Conservation (phyloP, 2,113 vertebrate genomes). For the Hemibagrus wyckioides region DNA sequence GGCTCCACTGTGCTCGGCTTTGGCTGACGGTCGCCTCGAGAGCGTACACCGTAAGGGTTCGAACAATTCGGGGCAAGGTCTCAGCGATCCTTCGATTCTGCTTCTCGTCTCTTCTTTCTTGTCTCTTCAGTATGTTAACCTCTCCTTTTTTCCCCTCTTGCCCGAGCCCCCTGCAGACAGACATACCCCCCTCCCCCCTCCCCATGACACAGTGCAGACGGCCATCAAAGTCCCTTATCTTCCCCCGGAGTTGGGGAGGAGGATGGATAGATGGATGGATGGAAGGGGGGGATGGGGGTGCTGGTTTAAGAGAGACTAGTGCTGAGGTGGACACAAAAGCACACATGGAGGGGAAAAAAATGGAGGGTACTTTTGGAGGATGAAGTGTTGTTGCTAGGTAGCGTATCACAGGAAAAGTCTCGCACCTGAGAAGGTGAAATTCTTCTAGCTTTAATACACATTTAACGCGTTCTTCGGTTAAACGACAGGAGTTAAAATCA, state of each 20-base stretch:
- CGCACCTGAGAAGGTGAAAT: not conserved
- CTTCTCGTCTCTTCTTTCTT: not conserved
- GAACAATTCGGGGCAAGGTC: not conserved
- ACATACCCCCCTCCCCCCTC: slow-evolving; percentile 51
- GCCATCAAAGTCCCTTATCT: slow-evolving; percentile 66
- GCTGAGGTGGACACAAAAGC: slow-evolving; percentile 45
- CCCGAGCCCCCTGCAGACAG: slow-evolving; percentile 40
- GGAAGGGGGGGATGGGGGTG: slow-evolving; percentile 42
- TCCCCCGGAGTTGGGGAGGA: slow-evolving; percentile 48
- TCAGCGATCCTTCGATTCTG: not conserved
- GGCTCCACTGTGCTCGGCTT: not conserved
- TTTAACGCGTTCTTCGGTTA: not conserved
- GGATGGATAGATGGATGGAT: slow-evolving; percentile 42
- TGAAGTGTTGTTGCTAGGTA: not conserved
- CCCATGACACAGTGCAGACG: slow-evolving; percentile 62
- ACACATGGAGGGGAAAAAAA: slow-evolving; percentile 27
- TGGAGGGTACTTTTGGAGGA: not conserved
- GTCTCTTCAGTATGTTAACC: not conserved
- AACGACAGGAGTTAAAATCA: not conserved
- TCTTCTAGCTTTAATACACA: not conserved
- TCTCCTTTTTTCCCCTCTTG: not conserved
- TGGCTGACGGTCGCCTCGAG: not conserved
- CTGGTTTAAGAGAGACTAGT: slow-evolving; percentile 56
- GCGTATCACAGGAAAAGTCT: not conserved
- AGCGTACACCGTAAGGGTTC: not conserved